Evolutionary conservation across 1,140 invertebrate genomes (phyloP).

Genomic region (Zaprionus tsacasi): DNA sequence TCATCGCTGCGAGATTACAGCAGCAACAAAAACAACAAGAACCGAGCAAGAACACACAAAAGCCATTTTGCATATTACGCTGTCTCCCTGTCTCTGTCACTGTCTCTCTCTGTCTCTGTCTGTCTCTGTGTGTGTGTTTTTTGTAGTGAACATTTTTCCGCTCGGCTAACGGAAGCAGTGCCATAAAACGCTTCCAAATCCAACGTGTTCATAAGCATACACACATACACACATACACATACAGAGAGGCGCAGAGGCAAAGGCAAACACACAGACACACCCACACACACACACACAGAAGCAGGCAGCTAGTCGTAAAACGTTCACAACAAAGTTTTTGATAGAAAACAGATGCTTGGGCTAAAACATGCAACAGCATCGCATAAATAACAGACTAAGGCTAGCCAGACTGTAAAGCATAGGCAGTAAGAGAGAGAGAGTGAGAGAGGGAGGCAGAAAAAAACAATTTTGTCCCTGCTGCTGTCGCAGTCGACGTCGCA

Average conservation of each 20-base stretch:
- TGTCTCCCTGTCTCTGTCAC: not conserved
- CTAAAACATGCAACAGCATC: conserved; percentile 75
- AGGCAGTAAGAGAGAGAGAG: not conserved
- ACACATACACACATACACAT: conserved; percentile 36
- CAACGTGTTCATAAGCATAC: conserved; percentile 45
- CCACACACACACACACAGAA: conserved; percentile 8
- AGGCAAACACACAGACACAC: conserved; percentile 19
- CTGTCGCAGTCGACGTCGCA: conserved; percentile 2
- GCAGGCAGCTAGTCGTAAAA: conserved; percentile 33
- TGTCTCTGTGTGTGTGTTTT: conserved; percentile 23
- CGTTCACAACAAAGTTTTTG: conserved; percentile 64
- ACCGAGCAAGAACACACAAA: conserved; percentile 33
- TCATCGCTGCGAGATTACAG: conserved; percentile 34
- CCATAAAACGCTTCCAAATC: conserved; percentile 66
- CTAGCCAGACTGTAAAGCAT: conserved; percentile 67
- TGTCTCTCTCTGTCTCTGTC: conserved; percentile 17
- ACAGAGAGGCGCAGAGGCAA: not conserved
- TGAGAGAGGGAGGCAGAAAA: not conserved
- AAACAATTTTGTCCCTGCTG: conserved; percentile 23
- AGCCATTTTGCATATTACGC: conserved; percentile 60
- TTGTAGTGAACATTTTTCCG: conserved; percentile 70
- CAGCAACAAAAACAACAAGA: conserved; percentile 15
- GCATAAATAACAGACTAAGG: conserved; percentile 75
- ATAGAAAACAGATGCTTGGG: conserved; percentile 63
- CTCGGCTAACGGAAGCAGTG: conserved; percentile 72